Evolutionary conservation across 2,888 invertebrate genomes (phyloP), one percentile per base, ranked within the genome.

Genomic region (Norana najaformis): DNA sequence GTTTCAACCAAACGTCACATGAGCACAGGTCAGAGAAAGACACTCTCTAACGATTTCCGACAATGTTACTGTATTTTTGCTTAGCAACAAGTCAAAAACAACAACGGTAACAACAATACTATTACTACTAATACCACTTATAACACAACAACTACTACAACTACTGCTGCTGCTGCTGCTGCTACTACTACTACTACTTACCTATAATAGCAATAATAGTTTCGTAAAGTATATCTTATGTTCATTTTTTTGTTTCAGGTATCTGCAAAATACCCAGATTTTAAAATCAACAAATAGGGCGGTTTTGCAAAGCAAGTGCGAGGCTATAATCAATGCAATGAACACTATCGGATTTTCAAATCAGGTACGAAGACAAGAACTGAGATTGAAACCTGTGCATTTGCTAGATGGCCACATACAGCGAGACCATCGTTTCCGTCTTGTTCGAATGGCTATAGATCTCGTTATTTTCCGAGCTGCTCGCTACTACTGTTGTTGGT

Each of bases 291-390:
- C 35, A 8, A 85, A 85, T 30, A 85, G 34, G 35, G 34, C 37
- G 18, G 35, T n/a, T 8, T 35, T 35, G 85, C 85, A 85, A 36
- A 35, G 14, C 38, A 89, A 89, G 23, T 83, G n/a, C 18, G 35
- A 83, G 2, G 83, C 36, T 34, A 14, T 89, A 30, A 30, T 38
- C 20, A 39, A 83, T 36, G 89, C 89, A 20, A 83, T 89, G 89
- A 53, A 8, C 23, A 37, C 83, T 18, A 20, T 89, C 34, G 89
- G 89, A 23, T 89, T 89, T 39, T 83, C 83, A n/a, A 8, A 82
- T 11, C 36, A 89, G 89, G 89, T 89, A 83, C 18, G 53, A n/a
- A 35, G 18, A 11, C 88, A 3, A 38, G 30, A 39, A 37, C 20
- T 34, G 37, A 20, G 88, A 13, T 23, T 41, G 41, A 41, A 16